Percentiles rank a stretch among this genome's conserved stretches.
Evolutionary conservation across 1,140 invertebrate genomes (phyloP).

Genomic region (Drosophila oshimai): DNA sequence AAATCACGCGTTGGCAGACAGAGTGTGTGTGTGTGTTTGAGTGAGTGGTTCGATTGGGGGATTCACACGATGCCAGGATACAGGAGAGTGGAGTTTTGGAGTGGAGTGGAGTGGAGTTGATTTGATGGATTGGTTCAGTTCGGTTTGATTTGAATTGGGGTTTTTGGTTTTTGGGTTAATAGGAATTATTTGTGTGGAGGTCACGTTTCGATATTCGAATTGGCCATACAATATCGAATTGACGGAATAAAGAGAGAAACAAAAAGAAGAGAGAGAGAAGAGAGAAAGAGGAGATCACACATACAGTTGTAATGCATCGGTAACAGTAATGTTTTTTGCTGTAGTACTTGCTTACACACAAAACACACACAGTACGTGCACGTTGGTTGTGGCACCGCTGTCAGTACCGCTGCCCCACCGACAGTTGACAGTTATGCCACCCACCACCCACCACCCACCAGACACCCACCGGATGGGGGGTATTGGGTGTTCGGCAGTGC

Average conservation of each 20-base stretch:
- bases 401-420: conserved; percentile 24
- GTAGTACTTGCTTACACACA: conserved; percentile 68
- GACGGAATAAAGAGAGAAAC: conserved; percentile 80
- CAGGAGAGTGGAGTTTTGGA: conserved; percentile 34
- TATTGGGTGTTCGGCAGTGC: conserved; percentile 14
- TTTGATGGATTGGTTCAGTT: conserved; percentile 8
- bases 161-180: conserved; percentile 25
- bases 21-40: conserved; percentile 15
- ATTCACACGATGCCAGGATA: conserved; percentile 28
- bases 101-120: too few species aligned
- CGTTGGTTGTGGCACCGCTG: conserved; percentile 48
- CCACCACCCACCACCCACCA: conserved; percentile 24
- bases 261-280: conserved; percentile 80
- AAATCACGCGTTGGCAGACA: conserved; percentile 36
- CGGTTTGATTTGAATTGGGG: conserved; percentile 11
- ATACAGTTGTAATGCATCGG: conserved; percentile 79
- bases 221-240: conserved; percentile 57
- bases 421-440: conserved; percentile 49
- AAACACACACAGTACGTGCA: conserved; percentile 74
- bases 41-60: conserved; percentile 18
- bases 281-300: conserved; percentile 80
- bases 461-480: not conserved
- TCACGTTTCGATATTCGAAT: conserved; percentile 44
- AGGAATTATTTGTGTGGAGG: conserved; percentile 18
- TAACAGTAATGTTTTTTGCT: conserved; percentile 72